Evolutionary conservation across 1,140 invertebrate species (phyloP).

Genomic region (Geopemphigus sp.): DNA sequence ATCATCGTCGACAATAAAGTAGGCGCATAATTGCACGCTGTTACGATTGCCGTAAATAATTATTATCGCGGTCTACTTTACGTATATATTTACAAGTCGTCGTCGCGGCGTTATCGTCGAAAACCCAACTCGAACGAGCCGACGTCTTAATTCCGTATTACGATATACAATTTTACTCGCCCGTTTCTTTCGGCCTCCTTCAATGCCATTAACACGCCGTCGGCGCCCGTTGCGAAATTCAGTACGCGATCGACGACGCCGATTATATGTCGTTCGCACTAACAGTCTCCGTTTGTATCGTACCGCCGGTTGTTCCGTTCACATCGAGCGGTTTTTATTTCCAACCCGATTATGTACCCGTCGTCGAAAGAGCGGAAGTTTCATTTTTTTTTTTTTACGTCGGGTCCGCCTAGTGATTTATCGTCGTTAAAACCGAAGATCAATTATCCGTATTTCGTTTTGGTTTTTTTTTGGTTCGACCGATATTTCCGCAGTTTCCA

Average conservation of each 20-base stretch:
- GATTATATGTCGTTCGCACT: not conserved
- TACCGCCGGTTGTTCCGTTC: too few species aligned
- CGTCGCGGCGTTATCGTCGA: not conserved
- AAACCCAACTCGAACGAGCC: not conserved
- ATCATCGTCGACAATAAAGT: not conserved
- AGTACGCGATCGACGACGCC: constrained; percentile 19
- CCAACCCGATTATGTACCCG: not conserved
- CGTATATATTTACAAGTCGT: not conserved
- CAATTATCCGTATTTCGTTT: constrained; percentile 1
- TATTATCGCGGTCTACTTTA: not conserved
- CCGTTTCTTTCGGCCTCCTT: not conserved
- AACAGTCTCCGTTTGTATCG: not conserved
- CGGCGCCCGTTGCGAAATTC: not conserved
- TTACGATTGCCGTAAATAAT: not conserved
- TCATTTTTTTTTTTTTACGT: not conserved
- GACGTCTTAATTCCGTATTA: constrained; percentile 8
- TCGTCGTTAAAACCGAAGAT: constrained; percentile 14
- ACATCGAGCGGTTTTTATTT: not conserved
- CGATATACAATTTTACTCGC: not conserved
- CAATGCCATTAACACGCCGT: not conserved
- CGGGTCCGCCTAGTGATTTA: not conserved
- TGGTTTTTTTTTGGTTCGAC: not conserved
- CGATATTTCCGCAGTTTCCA: not conserved
- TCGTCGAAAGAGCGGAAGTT: not conserved
- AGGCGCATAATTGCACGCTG: too few species aligned